Evolutionary conservation across 2,888 invertebrate species (phyloP).

Genomic region (Euphydryas editha): DNA sequence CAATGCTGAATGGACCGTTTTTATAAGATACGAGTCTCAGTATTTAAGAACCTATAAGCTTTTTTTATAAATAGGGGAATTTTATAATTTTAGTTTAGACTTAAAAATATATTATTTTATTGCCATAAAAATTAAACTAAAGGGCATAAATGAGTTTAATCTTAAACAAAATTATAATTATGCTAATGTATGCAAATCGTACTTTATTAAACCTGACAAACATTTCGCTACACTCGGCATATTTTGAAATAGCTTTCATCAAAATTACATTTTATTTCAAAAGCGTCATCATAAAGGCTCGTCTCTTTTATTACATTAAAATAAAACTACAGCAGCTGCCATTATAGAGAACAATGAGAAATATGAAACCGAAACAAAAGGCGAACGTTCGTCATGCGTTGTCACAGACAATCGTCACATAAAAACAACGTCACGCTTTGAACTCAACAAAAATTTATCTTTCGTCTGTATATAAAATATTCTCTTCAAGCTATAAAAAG

Average conservation of each 20-base stretch:
- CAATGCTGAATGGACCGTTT: too few species aligned
- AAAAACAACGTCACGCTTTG: conserved; percentile 6
- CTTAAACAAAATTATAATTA: too few species aligned
- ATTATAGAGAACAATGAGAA: conserved; percentile 13
- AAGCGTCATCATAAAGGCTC: conserved; percentile 1
- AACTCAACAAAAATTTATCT: conserved; percentile 2
- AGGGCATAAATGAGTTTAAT: too few species aligned
- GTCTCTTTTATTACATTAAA: conserved; percentile 7
- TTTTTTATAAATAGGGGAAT: too few species aligned
- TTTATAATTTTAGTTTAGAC: too few species aligned
- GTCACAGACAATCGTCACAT: conserved; percentile 5
- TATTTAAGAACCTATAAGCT: too few species aligned
- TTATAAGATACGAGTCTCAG: too few species aligned
- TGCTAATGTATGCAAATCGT: background rate
- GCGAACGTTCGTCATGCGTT: conserved; percentile 6
- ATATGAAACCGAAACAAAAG: conserved; percentile 2
- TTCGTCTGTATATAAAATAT: conserved; percentile 6
- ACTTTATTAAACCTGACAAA: background rate
- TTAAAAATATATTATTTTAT: too few species aligned
- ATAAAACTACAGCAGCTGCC: conserved; percentile 1
- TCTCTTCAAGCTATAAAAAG: background rate
- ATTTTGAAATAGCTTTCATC: background rate
- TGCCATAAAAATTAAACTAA: too few species aligned
- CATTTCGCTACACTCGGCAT: background rate
- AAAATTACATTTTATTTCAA: conserved; percentile 5